Evolutionary conservation across 2,888 invertebrate species (phyloP), one percentile per base, ranked within the genome.

Genomic region (Drosophila atripex): DNA sequence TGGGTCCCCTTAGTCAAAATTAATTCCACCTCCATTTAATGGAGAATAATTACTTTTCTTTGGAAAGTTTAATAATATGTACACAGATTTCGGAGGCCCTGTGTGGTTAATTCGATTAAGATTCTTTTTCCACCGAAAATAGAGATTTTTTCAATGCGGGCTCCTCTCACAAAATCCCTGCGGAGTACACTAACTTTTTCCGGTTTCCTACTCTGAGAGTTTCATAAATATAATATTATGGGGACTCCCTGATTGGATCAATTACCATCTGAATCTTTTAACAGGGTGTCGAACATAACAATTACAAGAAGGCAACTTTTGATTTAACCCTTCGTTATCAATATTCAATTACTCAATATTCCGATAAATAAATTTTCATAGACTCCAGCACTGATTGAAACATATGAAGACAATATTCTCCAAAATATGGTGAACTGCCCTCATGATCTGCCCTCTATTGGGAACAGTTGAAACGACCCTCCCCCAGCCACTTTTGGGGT

Each of bases 61-160:
- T 77, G 64, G 60, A 46, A 64, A 71, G 51, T 52, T 71, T 70
- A 84, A 43, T 70, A 77, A 76, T 78, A 58, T 76, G 60, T 54
- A 59, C 78, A 82, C 73, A 71, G 86, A 83, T 82, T 82, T 68
- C n/a, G 23, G 23, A 43, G 60, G 21, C 49, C 18, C n/a, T n/a
- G 60, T 65, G 71, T 57, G 50, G 30, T 75, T 85, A 83, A 83
- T 84, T 84, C 66, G 78, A 83, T 83, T 83, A 79, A 60, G 51
- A 72, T 68, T 80, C 43, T 54, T 39, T 16, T 39, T 16, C 9
- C 16, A 39, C 16, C 7, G 16, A 70, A 61, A 51, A 21, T 35
- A 75, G 11, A 18, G 11, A 71, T 28, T 43, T 12, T 70, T 59
- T 46, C 38, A 38, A 63, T 71, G 71, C 70, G 70, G 70, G 70